A percentile compares a stretch with the other conserved stretches of the same genome.
Evolutionary conservation across 2,797 vertebrate species (phyloP).

Genomic region (Glyptemys insculpta): DNA sequence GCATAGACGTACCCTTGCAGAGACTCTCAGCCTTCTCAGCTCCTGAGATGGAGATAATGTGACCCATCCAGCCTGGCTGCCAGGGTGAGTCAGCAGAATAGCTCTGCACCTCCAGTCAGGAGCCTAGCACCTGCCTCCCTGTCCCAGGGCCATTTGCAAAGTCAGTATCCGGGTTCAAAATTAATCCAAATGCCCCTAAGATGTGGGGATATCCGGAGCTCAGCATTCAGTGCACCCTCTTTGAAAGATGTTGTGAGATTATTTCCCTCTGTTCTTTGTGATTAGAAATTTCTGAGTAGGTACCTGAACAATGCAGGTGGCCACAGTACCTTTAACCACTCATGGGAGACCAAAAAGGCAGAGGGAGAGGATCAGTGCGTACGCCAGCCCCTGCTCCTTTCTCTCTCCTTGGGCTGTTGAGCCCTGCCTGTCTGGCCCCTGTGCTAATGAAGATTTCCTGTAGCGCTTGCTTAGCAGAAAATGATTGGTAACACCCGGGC

Average conservation of each 20-base stretch:
- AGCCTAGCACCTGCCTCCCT: not conserved
- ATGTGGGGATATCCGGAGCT: not conserved
- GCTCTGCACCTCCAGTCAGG: not conserved
- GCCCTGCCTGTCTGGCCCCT: not conserved
- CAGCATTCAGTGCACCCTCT: too few relatives aligned
- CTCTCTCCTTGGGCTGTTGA: slow-evolving; percentile 25
- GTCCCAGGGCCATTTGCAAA: not conserved
- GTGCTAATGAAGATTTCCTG: slow-evolving; percentile 76
- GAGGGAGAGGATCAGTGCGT: not conserved
- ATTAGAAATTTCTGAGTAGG: not conserved
- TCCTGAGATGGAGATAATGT: not conserved
- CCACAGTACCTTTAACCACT: not conserved
- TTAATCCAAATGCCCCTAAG: not conserved
- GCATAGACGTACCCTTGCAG: not conserved
- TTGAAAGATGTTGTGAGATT: not conserved
- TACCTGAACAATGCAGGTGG: not conserved
- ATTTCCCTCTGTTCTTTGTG: not conserved
- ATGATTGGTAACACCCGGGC: slow-evolving; percentile 76
- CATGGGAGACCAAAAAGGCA: not conserved
- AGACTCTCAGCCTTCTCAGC: not conserved
- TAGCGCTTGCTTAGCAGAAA: slow-evolving; percentile 74
- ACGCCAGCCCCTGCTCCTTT: not conserved
- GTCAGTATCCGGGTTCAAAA: not conserved
- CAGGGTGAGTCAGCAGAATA: not conserved
- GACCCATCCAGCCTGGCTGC: not conserved